These are phyloP conservation scores for Hermaeophaga mercurialis DNA, from an alignment of 2,888 invertebrate genomes.

Conservation along the genomic window DNA sequence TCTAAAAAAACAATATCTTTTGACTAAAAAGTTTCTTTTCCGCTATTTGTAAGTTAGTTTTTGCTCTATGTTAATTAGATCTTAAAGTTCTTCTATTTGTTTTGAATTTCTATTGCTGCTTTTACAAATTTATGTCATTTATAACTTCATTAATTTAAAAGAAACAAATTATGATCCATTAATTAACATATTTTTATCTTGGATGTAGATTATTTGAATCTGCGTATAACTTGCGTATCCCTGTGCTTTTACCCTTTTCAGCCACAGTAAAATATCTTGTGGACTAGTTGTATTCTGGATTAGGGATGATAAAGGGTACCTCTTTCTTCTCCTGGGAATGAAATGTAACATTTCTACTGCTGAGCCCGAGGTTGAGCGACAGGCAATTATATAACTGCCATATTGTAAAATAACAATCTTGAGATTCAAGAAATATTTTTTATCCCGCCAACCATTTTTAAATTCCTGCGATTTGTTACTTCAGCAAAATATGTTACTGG, in stretches of 20 bases:
- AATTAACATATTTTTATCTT: no score
- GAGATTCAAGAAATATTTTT: conserved; percentile 8
- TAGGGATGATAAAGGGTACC: conserved; percentile 17
- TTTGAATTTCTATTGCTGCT: no score
- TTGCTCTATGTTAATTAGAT: no score
- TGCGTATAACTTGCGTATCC: no score
- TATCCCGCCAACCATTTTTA: not conserved
- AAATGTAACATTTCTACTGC: conserved; percentile 2
- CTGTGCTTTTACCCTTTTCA: not conserved
- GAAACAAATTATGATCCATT: no score
- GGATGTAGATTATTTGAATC: no score
- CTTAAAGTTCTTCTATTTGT: no score
- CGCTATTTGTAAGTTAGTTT: no score
- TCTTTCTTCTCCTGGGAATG: conserved; percentile 1
- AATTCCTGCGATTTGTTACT: conserved; percentile 4
- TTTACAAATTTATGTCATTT: no score
- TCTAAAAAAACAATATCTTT: no score
- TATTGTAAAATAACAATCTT: conserved; percentile 13
- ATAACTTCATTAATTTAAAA: no score
- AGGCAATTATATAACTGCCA: conserved; percentile 23
- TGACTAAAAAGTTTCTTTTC: no score
- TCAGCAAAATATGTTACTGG: not conserved
- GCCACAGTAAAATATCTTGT: not conserved
- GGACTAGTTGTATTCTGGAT: conserved; percentile 9
- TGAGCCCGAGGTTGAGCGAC: conserved; percentile 14